phyloP scores from a whole-genome alignment of 2,888 invertebrate species.

The Tetragnatha montana region DNA sequence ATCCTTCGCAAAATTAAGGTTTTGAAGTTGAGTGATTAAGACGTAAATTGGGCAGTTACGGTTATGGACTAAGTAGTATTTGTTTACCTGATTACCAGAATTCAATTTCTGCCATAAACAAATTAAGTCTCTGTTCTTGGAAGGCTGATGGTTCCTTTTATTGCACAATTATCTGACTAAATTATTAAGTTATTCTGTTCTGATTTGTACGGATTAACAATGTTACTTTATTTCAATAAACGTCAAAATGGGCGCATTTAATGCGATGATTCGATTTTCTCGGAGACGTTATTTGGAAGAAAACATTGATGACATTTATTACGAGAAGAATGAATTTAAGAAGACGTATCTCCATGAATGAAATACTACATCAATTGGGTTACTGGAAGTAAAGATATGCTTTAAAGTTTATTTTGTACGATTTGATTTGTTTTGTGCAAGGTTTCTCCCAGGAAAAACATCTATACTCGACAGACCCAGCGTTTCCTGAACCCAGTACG shows the following conservation, averaged over 20 bases:
- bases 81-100: neutral
- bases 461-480: too few relatives aligned
- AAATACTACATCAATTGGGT: too few relatives aligned
- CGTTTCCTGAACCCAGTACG: too few relatives aligned
- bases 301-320: too few relatives aligned
- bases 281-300: too few relatives aligned
- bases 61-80: neutral
- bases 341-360: too few relatives aligned
- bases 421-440: too few relatives aligned
- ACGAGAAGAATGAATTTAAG: too few relatives aligned
- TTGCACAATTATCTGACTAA: neutral
- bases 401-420: too few relatives aligned
- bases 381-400: too few relatives aligned
- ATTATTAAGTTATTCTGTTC: neutral
- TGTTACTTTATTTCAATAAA: neutral
- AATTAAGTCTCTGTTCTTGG: neutral
- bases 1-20: neutral
- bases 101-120: neutral
- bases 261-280: too few relatives aligned
- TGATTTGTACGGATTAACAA: neutral
- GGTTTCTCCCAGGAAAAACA: too few relatives aligned
- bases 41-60: neutral
- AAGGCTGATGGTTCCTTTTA: neutral
- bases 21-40: neutral
- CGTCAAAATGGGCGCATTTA: neutral